These are phyloP conservation scores for Stegostoma tigrinum DNA, from an alignment of 2,113 vertebrate genomes.

Conservation along the genomic window DNA sequence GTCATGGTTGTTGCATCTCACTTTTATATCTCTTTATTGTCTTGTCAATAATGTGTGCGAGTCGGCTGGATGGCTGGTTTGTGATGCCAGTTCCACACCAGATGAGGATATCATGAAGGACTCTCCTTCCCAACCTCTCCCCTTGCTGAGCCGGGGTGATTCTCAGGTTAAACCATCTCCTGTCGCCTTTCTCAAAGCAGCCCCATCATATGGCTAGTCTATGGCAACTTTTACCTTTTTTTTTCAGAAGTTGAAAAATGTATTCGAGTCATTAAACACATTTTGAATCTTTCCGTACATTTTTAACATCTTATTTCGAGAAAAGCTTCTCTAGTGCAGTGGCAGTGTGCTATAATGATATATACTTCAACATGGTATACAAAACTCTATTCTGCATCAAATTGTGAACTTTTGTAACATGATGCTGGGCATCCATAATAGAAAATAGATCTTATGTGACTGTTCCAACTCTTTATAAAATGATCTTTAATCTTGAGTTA, in stretches of 20 bases:
- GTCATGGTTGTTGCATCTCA: background rate
- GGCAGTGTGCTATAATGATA: background rate
- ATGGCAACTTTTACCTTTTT: too few relatives aligned
- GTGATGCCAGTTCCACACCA: too few relatives aligned
- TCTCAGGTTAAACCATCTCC: too few relatives aligned
- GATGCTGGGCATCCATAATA: background rate
- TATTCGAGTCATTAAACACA: background rate
- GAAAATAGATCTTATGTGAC: background rate
- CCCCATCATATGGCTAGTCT: too few relatives aligned
- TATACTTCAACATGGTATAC: background rate
- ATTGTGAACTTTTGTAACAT: background rate
- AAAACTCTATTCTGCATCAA: background rate
- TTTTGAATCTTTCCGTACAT: background rate
- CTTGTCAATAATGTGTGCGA: background rate
- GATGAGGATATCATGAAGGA: too few relatives aligned
- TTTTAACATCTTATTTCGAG: background rate
- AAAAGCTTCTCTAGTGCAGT: too few relatives aligned
- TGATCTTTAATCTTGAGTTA: background rate
- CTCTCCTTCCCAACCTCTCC: too few relatives aligned
- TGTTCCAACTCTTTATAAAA: background rate
- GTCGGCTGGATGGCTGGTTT: too few relatives aligned
- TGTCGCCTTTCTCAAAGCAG: too few relatives aligned
- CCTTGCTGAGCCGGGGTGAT: too few relatives aligned
- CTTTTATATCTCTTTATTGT: background rate
- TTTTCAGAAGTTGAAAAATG: background rate